Conservation (phyloP, 1,140 invertebrate species). For the honey bee (Apis mellifera) region DNA sequence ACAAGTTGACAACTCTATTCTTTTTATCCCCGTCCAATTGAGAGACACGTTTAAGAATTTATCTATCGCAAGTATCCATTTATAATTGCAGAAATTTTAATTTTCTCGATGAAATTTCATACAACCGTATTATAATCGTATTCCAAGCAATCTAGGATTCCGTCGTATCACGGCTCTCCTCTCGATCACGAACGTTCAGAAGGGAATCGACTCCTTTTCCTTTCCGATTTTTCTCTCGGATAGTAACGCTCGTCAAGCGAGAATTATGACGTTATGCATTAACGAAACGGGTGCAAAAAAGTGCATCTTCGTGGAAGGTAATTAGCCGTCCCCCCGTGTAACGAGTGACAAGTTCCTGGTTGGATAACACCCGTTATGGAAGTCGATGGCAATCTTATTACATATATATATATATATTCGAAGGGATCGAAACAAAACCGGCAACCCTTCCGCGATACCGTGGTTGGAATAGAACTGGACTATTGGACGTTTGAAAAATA, state of each 20-base stretch:
- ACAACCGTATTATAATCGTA: background rate
- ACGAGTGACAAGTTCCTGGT: conserved; percentile 31
- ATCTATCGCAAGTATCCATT: background rate
- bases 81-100: background rate
- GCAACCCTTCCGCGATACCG: too few relatives aligned
- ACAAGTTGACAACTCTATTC: background rate
- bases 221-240: too few relatives aligned
- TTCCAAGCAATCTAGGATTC: background rate
- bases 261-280: conserved; percentile 17
- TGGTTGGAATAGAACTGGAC: too few relatives aligned
- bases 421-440: background rate
- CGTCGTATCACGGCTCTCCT: background rate
- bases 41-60: background rate
- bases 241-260: background rate
- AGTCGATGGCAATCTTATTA: background rate
- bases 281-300: background rate
- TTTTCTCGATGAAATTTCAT: too few relatives aligned
- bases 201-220: too few relatives aligned
- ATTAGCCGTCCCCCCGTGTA: conserved; percentile 6
- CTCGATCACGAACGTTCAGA: background rate
- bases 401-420: background rate
- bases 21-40: too few relatives aligned
- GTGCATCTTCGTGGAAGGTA: background rate
- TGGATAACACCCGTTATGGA: conserved; percentile 9
- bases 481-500: background rate